Conservation (phyloP, 2,113 vertebrate species). For the Halcyon senegalensis region DNA sequence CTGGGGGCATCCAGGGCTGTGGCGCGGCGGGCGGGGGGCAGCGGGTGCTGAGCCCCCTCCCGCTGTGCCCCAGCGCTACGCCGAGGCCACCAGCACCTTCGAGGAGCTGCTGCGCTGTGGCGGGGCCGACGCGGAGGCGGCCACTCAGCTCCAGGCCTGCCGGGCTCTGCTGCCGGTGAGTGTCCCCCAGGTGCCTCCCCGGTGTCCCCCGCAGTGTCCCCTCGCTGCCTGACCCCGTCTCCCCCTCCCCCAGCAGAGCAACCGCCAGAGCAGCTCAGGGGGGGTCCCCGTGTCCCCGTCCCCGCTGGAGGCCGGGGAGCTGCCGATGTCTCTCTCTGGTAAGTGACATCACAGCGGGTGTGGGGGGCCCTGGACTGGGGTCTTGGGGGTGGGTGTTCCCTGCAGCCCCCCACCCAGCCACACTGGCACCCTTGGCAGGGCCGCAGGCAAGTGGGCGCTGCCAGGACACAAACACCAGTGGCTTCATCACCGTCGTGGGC, state of each 20-base stretch:
- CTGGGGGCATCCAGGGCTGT: too few species aligned
- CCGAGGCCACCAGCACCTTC: constrained; percentile 78
- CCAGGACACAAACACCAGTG: accelerated
- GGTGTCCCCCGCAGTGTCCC: too few species aligned
- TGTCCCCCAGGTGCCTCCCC: neutral
- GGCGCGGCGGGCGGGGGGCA: neutral
- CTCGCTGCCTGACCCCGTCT: neutral
- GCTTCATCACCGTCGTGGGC: neutral
- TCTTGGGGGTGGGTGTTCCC: too few species aligned
- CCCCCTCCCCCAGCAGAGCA: neutral
- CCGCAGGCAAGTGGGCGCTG: accelerated
- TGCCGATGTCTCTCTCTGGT: neutral
- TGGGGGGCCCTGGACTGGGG: neutral
- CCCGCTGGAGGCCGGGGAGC: neutral
- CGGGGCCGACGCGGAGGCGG: constrained; percentile 58
- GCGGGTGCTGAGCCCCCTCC: neutral
- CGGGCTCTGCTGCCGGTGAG: neutral
- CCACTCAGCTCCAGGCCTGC: constrained; percentile 76
- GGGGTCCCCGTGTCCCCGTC: accelerated
- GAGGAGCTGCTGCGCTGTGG: constrained; percentile 76
- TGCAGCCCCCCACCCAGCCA: too few species aligned
- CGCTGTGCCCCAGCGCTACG: constrained; percentile 71
- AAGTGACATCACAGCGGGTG: neutral
- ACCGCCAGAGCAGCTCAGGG: neutral
- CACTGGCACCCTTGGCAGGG: neutral